phyloP scores from a whole-genome alignment of 2,113 vertebrate genomes.

The Ceratotherium simum region DNA sequence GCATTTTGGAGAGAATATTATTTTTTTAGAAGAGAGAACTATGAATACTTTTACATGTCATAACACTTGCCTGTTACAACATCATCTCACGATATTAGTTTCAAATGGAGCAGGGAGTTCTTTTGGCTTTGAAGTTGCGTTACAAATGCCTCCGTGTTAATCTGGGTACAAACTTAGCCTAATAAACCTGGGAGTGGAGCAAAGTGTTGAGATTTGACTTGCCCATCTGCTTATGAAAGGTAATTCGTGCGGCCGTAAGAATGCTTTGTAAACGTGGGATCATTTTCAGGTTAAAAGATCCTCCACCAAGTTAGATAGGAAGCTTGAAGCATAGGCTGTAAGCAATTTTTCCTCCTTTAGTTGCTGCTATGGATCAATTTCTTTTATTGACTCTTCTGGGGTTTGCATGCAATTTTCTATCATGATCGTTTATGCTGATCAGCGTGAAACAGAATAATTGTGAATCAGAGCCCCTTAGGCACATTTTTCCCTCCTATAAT shows the following conservation, averaged over 20 bases:
- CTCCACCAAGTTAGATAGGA: constrained; percentile 48
- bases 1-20: not conserved
- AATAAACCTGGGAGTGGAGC: not conserved
- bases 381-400: constrained; percentile 59
- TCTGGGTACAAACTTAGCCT: not conserved
- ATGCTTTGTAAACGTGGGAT: constrained; percentile 26
- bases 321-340: not conserved
- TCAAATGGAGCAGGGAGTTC: not conserved
- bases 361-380: constrained; percentile 28
- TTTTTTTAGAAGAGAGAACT: not conserved
- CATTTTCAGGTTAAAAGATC: constrained; percentile 31
- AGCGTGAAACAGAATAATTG: constrained; percentile 51
- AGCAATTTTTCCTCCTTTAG: not conserved
- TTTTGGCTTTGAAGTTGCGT: not conserved
- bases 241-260: not conserved
- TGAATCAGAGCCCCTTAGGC: constrained; percentile 65
- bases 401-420: constrained; percentile 73
- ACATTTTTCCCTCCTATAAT: constrained; percentile 41
- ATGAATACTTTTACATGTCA: not conserved
- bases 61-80: not conserved
- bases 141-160: not conserved
- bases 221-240: constrained; percentile 1
- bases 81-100: not conserved
- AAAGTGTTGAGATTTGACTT: not conserved
- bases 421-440: constrained; percentile 61